Base-by-base conservation (phyloP, 2,113 vertebrate species). In the Pithys albifrons region DNA sequence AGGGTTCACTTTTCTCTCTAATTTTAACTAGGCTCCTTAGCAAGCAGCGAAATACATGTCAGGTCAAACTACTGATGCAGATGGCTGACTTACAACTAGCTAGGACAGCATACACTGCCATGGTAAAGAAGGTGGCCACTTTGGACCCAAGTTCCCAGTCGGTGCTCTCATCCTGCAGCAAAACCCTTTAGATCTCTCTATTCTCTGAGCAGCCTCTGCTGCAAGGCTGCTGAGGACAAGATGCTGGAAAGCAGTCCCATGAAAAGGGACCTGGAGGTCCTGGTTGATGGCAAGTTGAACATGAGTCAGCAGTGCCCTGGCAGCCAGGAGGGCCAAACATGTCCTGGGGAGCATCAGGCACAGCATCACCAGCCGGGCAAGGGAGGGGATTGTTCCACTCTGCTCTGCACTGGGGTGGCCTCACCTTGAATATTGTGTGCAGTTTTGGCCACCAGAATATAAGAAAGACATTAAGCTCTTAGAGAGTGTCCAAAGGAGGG, bases 121-220 rank as follows among this genome's bases (percentile, higher is more conserved):
- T 0, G 19, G 24, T 9, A n/a, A 74, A 58, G n/a, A 51, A 62
- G 24, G 17, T 0, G 2, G 27, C 4, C 11, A 2, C 71, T 58
- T 48, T 4, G 37, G 49, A 79, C n/a, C 15, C 2, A 6, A 1
- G 2, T 1, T 19, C 45, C 66, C 46, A 57, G 41, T 2, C 0
- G 1, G 3, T 7, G 37, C 28, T 70, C n/a, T 33, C 15, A 35
- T 8, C 0, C 2, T 14, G 13, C 43, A 79, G 46, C 41, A 86
- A 80, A 80, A 62, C 29, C 29, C 37, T 29, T 2, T 4, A 1
- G 12, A 23, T 8, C 41, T 80, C 72, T 35, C 72, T 35, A 2
- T 18, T 39, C 58, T 62, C 46, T 2, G 2, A 16, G 20, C 2
- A 0, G 45, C 16, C 69, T 0, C 0, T 23, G 27, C 41, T 65